These are phyloP conservation scores for Esox masquinongy DNA, from an alignment of 2,797 vertebrate genomes.

Conservation along the genomic window DNA sequence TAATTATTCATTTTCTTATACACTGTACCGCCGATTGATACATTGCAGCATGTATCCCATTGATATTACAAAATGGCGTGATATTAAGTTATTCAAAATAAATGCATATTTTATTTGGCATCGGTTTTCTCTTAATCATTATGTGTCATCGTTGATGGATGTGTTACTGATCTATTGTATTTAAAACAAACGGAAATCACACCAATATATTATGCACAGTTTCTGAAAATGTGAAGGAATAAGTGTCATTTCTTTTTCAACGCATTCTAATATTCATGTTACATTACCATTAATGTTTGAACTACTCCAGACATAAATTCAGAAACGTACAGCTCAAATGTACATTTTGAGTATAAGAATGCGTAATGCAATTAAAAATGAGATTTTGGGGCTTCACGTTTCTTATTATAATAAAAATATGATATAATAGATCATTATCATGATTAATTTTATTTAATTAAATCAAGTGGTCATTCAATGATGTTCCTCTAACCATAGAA, in stretches of 20 bases:
- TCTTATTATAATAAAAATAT: slow-evolving; percentile 4
- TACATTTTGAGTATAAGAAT: not conserved
- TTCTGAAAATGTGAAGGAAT: not conserved
- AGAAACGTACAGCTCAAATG: not conserved
- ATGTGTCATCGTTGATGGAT: not conserved
- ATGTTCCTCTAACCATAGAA: not conserved
- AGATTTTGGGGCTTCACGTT: not conserved
- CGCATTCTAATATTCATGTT: not conserved
- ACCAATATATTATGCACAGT: not conserved
- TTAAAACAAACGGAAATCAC: not conserved
- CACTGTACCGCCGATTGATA: not conserved
- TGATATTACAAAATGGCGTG: not conserved
- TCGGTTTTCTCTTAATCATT: not conserved
- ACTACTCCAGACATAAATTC: not conserved
- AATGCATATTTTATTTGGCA: not conserved
- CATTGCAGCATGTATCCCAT: not conserved
- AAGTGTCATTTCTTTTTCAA: not conserved
- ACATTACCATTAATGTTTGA: not conserved
- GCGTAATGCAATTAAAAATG: not conserved
- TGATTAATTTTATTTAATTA: not conserved
- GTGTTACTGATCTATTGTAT: not conserved
- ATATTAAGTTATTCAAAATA: not conserved
- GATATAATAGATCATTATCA: not conserved
- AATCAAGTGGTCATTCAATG: not conserved
- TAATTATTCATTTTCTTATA: not conserved